These are phyloP conservation scores for Falco naumanni DNA, from an alignment of 2,797 vertebrate species.

Conservation along the genomic window DNA sequence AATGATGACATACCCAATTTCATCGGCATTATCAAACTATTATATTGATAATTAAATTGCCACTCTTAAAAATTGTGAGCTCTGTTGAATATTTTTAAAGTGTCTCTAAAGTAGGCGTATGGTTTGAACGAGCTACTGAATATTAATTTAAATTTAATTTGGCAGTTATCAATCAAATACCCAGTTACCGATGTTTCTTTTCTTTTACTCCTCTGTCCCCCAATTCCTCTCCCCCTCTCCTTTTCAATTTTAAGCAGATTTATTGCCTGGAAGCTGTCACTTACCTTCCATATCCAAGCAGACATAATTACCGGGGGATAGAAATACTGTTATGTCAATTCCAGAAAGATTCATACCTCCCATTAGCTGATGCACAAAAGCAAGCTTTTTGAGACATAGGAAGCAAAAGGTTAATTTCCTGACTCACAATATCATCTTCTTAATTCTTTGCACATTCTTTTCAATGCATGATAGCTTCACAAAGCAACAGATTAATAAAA, in stretches of 20 bases:
- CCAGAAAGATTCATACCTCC: background rate
- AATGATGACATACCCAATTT: background rate
- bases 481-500: background rate
- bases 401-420: conserved; percentile 7
- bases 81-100: background rate
- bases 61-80: background rate
- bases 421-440: background rate
- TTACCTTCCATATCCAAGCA: background rate
- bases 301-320: background rate
- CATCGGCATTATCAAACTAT: background rate
- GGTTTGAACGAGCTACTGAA: background rate
- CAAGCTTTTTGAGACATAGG: background rate
- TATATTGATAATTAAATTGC: background rate
- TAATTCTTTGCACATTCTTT: background rate
- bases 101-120: background rate
- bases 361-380: background rate
- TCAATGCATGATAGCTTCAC: background rate
- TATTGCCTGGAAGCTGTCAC: background rate
- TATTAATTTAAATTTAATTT: background rate
- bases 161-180: background rate
- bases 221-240: too few relatives aligned
- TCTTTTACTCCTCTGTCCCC: too few relatives aligned
- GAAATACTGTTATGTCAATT: background rate
- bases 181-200: background rate
- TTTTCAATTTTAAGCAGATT: background rate